A percentile compares a stretch with the other conserved stretches of the same genome.
These are phyloP conservation scores for Drosophila picticornis DNA, from an alignment of 2,888 invertebrate species.

Conservation along the genomic window DNA sequence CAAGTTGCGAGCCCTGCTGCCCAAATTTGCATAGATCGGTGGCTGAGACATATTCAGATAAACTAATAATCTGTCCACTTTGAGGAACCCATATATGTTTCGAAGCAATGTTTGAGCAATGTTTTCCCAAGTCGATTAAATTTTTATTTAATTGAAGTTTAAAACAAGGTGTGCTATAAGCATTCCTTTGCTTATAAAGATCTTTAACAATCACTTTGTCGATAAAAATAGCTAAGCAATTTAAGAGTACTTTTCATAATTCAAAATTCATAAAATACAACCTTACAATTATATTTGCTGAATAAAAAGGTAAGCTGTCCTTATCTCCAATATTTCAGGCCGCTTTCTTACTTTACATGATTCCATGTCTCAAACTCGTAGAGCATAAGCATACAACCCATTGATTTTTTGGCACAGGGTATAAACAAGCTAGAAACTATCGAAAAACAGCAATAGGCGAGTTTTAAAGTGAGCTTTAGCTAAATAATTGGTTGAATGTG, in stretches of 20 bases:
- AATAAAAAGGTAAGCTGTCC: background rate
- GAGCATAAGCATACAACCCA: background rate
- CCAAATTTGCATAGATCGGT: slow-evolving; percentile 3
- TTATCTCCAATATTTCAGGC: background rate
- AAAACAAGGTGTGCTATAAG: background rate
- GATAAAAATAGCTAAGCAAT: background rate
- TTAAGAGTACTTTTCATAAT: background rate
- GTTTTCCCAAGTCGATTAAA: background rate
- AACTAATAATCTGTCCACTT: background rate
- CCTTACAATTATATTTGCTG: background rate
- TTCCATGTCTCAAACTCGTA: background rate
- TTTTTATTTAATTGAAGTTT: background rate
- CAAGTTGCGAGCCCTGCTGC: background rate
- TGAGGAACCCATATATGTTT: background rate
- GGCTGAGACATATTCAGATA: background rate
- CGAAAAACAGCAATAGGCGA: slow-evolving; percentile 44
- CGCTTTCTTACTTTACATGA: background rate
- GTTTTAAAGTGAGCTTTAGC: slow-evolving; percentile 20
- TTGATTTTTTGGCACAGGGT: slow-evolving; percentile 20
- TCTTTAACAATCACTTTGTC: background rate
- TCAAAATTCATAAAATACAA: background rate
- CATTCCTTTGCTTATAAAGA: background rate
- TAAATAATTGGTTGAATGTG: slow-evolving; percentile 22
- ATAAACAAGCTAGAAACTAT: slow-evolving; percentile 22
- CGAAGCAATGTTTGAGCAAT: background rate